Percentiles rank a stretch among this genome's conserved stretches.
Evolutionary conservation across 1,140 invertebrate species (phyloP).

Genomic region (Oryctes rhinoceros): DNA sequence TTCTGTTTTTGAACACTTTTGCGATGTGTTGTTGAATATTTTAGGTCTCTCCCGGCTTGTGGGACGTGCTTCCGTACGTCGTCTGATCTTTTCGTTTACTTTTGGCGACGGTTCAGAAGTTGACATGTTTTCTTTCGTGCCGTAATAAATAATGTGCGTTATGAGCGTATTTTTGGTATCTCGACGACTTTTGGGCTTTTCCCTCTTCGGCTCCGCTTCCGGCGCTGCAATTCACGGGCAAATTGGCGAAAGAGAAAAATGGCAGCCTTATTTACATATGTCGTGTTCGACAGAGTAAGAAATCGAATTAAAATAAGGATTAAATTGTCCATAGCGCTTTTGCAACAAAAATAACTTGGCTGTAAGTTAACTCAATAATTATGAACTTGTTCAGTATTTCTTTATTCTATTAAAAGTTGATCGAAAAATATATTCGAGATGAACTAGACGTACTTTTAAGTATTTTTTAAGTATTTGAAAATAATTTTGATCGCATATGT

Average conservation of each 20-base stretch:
- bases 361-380: not conserved
- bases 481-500: too few species aligned
- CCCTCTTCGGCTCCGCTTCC: not conserved
- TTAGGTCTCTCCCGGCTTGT: constrained; percentile 38
- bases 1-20: constrained; percentile 52
- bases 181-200: constrained; percentile 16
- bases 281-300: not conserved
- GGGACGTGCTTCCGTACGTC: constrained; percentile 42
- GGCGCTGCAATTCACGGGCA: not conserved
- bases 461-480: too few species aligned
- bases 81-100: constrained; percentile 45
- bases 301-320: constrained; percentile 28
- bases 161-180: constrained; percentile 35
- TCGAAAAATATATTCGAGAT: too few species aligned
- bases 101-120: constrained; percentile 45
- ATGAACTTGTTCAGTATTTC: not conserved
- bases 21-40: constrained; percentile 47
- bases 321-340: not conserved
- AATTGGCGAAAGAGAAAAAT: not conserved
- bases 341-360: not conserved
- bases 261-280: not conserved
- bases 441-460: too few species aligned
- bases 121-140: constrained; percentile 48
- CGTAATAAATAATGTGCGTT: constrained; percentile 46
- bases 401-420: not conserved